Conservation (phyloP, 2,888 invertebrate genomes). For the Terebella lapidaria region DNA sequence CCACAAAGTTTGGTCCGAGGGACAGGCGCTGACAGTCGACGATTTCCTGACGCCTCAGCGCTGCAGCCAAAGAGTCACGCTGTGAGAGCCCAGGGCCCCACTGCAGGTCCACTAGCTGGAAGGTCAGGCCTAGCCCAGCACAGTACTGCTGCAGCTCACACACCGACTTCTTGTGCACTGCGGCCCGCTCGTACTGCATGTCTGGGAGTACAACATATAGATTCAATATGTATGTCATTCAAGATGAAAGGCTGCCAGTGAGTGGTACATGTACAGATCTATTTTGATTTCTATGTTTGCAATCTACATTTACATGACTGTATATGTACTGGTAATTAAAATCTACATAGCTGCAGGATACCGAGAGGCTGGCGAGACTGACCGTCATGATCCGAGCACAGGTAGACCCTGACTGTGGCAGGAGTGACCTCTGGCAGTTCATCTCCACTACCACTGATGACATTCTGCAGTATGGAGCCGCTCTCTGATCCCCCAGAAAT, state of each 20-base stretch:
- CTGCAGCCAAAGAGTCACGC: neutral
- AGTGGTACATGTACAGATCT: too few species aligned
- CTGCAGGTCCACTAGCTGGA: conserved; percentile 1
- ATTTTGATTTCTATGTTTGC: too few species aligned
- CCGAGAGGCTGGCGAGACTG: neutral
- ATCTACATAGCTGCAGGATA: neutral
- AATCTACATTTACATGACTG: neutral
- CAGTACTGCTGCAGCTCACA: neutral
- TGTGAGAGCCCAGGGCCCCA: neutral
- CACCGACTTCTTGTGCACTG: neutral
- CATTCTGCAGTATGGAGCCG: neutral
- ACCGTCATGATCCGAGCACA: conserved; percentile 1
- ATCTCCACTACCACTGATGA: neutral
- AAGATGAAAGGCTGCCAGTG: neutral
- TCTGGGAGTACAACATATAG: neutral
- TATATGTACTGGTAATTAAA: too few species aligned
- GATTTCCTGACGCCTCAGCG: neutral
- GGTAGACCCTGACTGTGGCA: neutral
- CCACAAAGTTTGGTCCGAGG: conserved; percentile 3
- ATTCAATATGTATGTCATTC: neutral
- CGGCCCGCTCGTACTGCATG: neutral
- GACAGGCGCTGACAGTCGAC: neutral
- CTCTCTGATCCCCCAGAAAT: neutral
- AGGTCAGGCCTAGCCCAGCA: neutral
- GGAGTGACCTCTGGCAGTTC: neutral